These are phyloP conservation scores for Miniopterus natalensis DNA, from an alignment of 2,113 vertebrate species.

Conservation along the genomic window DNA sequence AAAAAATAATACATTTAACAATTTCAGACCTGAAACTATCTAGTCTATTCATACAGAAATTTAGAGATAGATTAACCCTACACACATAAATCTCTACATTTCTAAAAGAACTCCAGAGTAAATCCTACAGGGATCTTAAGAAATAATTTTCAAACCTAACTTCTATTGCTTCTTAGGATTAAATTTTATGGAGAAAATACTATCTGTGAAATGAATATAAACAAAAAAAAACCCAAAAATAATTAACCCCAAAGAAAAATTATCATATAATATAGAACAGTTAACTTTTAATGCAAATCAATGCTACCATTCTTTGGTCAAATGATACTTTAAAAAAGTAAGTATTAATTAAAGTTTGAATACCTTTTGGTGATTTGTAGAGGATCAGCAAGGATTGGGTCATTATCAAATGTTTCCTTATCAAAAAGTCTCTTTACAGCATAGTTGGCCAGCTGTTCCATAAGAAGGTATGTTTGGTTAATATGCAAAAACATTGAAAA, in stretches of 20 bases:
- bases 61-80: neutral
- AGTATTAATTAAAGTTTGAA: constrained; percentile 52
- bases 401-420: constrained; percentile 95
- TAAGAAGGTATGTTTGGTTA: constrained; percentile 96
- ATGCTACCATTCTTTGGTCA: constrained; percentile 20
- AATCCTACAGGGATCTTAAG: constrained; percentile 21
- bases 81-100: constrained; percentile 49
- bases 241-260: constrained; percentile 53
- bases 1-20: constrained; percentile 22
- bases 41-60: constrained; percentile 57
- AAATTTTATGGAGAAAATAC: constrained; percentile 44
- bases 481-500: constrained; percentile 99
- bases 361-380: constrained; percentile 97
- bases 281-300: constrained; percentile 43
- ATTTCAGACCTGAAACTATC: constrained; percentile 17
- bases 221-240: neutral
- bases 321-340: constrained; percentile 44
- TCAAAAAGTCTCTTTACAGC: constrained; percentile 97
- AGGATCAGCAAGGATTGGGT: constrained; percentile 93
- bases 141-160: constrained; percentile 52
- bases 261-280: constrained; percentile 23
- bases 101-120: constrained; percentile 9
- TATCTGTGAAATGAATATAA: constrained; percentile 38
- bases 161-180: constrained; percentile 46
- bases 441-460: constrained; percentile 97